Conservation (phyloP, 2,888 invertebrate genomes). For the Erebia palarica region DNA sequence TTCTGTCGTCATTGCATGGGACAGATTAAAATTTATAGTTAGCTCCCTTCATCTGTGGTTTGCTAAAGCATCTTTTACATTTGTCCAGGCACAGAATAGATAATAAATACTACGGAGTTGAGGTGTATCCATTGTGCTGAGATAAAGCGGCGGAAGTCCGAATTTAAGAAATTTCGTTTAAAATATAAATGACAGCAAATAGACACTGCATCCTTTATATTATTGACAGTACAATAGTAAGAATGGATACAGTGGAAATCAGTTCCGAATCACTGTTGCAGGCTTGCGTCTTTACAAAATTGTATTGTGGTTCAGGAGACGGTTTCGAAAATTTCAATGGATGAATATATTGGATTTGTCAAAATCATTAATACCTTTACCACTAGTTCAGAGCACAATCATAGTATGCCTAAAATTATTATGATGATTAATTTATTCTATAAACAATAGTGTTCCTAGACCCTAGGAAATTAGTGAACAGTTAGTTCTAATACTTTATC, state of each 20-base stretch:
- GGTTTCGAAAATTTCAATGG: background rate
- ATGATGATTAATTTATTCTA: too few relatives aligned
- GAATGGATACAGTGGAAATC: constrained; percentile 31
- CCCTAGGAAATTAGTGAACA: too few relatives aligned
- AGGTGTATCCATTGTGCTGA: constrained; percentile 49
- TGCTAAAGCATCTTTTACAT: constrained; percentile 29
- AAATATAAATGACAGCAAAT: constrained; percentile 74
- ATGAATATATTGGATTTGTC: too few relatives aligned
- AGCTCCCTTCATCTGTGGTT: constrained; percentile 57
- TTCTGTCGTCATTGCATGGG: background rate
- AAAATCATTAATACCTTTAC: too few relatives aligned
- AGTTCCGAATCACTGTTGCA: constrained; percentile 49
- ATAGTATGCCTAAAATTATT: too few relatives aligned
- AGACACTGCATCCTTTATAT: constrained; percentile 60
- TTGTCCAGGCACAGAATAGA: background rate
- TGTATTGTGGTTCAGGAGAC: constrained; percentile 22
- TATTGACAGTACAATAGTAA: constrained; percentile 58
- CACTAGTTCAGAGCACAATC: too few relatives aligned
- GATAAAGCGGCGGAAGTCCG: constrained; percentile 70
- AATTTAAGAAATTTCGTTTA: constrained; percentile 57
- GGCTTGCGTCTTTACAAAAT: constrained; percentile 46
- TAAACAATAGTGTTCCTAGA: too few relatives aligned
- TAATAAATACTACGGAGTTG: too few relatives aligned
- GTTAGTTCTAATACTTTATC: too few relatives aligned
- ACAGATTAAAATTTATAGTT: constrained; percentile 25